Conservation (phyloP, 2,797 vertebrate species). For the Lates japonicus region DNA sequence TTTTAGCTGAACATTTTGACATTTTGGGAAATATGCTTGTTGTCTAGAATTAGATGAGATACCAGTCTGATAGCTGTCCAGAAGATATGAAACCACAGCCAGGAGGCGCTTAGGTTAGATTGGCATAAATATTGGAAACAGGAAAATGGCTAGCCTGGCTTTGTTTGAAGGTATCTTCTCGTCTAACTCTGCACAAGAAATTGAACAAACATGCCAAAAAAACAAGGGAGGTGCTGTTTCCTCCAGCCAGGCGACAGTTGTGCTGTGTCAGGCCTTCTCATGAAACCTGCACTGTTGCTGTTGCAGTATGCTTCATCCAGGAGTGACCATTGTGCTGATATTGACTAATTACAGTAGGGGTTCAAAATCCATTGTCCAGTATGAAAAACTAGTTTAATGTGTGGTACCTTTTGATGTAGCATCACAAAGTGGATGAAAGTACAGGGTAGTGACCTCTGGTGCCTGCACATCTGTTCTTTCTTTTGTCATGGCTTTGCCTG, state of each 20-base stretch:
- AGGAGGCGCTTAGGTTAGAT: background rate
- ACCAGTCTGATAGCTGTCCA: background rate
- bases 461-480: constrained; percentile 60
- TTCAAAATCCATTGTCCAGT: constrained; percentile 10
- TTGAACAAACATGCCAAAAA: background rate
- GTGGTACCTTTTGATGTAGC: background rate
- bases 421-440: constrained; percentile 25
- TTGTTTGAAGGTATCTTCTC: background rate
- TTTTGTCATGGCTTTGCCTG: constrained; percentile 47
- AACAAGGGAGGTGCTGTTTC: background rate
- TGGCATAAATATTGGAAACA: background rate
- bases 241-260: no score
- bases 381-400: background rate
- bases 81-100: background rate
- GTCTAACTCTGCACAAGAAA: background rate
- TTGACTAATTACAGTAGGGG: background rate
- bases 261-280: background rate
- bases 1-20: background rate
- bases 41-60: background rate
- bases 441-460: constrained; percentile 14
- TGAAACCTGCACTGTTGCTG: no score
- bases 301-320: no score
- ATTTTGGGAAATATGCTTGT: background rate
- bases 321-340: background rate
- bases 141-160: background rate